Conservation (phyloP, 2,797 vertebrate species). For the Tapera naevia region DNA sequence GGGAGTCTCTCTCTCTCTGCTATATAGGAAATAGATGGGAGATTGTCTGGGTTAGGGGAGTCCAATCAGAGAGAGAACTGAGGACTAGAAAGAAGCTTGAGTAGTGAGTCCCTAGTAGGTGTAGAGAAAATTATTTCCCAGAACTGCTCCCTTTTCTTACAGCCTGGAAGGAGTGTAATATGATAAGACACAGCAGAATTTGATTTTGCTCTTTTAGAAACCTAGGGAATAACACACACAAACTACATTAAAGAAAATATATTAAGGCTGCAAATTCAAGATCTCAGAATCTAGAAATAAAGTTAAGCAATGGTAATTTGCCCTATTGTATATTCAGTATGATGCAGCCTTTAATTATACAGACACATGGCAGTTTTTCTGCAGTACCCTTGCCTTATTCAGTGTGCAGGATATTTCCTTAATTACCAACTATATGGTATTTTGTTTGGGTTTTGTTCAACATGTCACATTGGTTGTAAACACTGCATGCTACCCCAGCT, state of each 20-base stretch:
- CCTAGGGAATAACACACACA: background rate
- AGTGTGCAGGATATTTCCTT: slow-evolving; percentile 32
- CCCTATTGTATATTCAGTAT: slow-evolving; percentile 10
- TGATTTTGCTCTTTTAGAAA: background rate
- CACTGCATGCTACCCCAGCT: background rate
- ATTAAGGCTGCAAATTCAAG: background rate
- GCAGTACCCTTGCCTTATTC: background rate
- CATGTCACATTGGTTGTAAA: slow-evolving; percentile 15
- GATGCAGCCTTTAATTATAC: slow-evolving; percentile 54
- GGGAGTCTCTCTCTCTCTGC: background rate
- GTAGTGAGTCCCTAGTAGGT: background rate
- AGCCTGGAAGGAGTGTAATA: background rate
- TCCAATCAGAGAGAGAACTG: background rate
- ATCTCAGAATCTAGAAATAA: background rate
- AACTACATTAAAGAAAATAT: background rate
- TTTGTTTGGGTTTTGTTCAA: slow-evolving; percentile 56
- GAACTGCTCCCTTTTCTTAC: background rate
- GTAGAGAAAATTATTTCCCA: background rate
- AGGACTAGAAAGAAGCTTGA: background rate
- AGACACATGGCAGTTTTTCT: slow-evolving; percentile 41
- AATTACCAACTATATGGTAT: slow-evolving; percentile 8
- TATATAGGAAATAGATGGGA: background rate
- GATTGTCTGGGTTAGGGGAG: background rate
- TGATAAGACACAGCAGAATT: background rate
- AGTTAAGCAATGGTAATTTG: slow-evolving; percentile 38